phyloP scores from a whole-genome alignment of 2,888 invertebrate genomes.

The Aphrophora alni region DNA sequence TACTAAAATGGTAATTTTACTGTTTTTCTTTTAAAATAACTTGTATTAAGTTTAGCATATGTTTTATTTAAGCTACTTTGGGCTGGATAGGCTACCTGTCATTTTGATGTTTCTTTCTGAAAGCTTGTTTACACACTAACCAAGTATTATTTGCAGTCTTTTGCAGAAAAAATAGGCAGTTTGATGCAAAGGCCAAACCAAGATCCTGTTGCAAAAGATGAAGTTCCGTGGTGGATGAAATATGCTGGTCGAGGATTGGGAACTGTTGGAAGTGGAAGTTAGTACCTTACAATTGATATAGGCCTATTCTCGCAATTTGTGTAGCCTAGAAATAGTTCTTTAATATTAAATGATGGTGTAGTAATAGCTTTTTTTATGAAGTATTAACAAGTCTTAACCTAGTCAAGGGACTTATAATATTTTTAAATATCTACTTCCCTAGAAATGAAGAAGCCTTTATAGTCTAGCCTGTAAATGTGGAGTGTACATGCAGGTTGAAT shows the following conservation, averaged over 20 bases:
- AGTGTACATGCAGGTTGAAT: too few species aligned
- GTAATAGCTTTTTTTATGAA: too few species aligned
- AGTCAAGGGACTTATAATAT: too few species aligned
- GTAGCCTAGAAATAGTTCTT: too few species aligned
- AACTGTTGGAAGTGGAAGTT: slow-evolving; percentile 83
- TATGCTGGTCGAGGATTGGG: slow-evolving; percentile 84
- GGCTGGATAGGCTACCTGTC: background rate
- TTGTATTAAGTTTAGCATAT: too few species aligned
- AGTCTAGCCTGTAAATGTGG: too few species aligned
- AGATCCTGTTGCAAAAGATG: slow-evolving; percentile 78
- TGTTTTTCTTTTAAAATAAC: background rate
- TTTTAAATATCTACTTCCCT: too few species aligned
- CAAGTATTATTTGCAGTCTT: slow-evolving; percentile 62
- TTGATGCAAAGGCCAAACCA: slow-evolving; percentile 83
- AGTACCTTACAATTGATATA: slow-evolving; percentile 61
- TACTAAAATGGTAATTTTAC: background rate
- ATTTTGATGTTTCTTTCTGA: background rate
- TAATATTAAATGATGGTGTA: too few species aligned
- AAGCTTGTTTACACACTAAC: background rate
- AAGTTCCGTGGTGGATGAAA: slow-evolving; percentile 89
- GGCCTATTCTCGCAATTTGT: too few species aligned
- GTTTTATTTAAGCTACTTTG: too few species aligned
- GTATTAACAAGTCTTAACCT: too few species aligned
- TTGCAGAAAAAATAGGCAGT: slow-evolving; percentile 79
- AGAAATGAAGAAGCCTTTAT: too few species aligned